phyloP scores from a whole-genome alignment of 2,888 invertebrate species.

The Synergus gifuensis region DNA sequence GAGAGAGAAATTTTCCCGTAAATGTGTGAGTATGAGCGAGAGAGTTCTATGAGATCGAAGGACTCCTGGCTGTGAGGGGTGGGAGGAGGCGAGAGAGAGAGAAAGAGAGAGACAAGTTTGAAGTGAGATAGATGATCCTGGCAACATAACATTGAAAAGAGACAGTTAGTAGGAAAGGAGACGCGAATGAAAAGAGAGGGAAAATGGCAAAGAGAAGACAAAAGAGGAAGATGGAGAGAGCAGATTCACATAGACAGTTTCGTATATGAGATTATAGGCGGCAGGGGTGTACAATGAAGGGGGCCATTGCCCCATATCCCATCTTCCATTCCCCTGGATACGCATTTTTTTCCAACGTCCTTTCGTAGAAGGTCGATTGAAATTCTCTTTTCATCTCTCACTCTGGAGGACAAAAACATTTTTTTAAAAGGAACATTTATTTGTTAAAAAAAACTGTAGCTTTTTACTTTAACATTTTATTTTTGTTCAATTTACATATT shows the following conservation, averaged over 20 bases:
- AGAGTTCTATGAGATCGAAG: conserved; percentile 18
- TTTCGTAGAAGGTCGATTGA: conserved; percentile 38
- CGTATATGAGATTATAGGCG: conserved; percentile 38
- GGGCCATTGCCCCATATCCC: conserved; percentile 42
- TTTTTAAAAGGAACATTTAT: background rate
- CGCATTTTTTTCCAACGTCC: conserved; percentile 29
- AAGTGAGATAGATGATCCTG: conserved; percentile 48
- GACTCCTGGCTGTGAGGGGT: conserved; percentile 47
- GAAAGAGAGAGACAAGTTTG: conserved; percentile 52
- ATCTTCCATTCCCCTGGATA: conserved; percentile 39
- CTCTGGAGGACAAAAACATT: conserved; percentile 13
- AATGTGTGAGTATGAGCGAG: conserved; percentile 42
- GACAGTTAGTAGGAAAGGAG: background rate
- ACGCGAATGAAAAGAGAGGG: conserved; percentile 23
- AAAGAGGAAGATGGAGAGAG: conserved; percentile 44
- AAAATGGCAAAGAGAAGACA: conserved; percentile 13
- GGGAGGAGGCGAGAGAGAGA: conserved; percentile 40
- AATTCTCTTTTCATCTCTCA: conserved; percentile 38
- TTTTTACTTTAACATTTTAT: background rate
- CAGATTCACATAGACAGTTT: conserved; percentile 34
- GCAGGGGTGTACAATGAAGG: conserved; percentile 42
- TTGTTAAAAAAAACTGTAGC: background rate
- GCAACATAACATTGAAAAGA: conserved; percentile 35
- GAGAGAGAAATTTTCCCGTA: conserved; percentile 42
- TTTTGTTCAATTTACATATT: background rate